Conservation (phyloP, 2,797 vertebrate genomes). For the Rousettus madagascariensis region DNA sequence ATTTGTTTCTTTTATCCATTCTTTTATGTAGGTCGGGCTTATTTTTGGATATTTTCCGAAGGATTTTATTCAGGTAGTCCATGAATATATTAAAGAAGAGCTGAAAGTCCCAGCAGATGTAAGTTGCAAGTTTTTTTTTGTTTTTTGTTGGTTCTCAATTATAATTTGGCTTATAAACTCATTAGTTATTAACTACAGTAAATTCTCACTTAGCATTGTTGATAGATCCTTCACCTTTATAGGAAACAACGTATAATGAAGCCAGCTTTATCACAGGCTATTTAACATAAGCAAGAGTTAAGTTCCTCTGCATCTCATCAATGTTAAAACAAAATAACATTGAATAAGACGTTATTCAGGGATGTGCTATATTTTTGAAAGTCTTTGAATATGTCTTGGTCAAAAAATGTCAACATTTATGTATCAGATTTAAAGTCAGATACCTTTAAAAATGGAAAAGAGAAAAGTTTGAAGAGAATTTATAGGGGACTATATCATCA, state of each 20-base stretch:
- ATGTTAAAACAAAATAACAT: not conserved
- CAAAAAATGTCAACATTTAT: not conserved
- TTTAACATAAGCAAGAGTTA: not conserved
- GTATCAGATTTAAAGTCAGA: slow-evolving; percentile 1
- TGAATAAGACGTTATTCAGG: not conserved
- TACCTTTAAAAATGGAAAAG: not conserved
- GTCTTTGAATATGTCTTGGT: not conserved
- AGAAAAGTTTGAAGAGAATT: slow-evolving; percentile 12
- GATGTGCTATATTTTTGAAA: not conserved
- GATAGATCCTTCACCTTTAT: not conserved
- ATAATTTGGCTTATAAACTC: slow-evolving; percentile 30
- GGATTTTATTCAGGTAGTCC: slow-evolving; percentile 91
- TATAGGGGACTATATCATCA: not conserved
- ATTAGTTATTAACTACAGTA: not conserved
- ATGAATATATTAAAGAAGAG: slow-evolving; percentile 92
- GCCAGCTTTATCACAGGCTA: not conserved
- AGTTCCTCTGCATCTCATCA: not conserved
- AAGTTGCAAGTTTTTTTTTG: slow-evolving; percentile 71
- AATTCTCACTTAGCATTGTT: not conserved
- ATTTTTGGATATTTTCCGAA: slow-evolving; percentile 98
- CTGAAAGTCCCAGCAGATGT: slow-evolving; percentile 92
- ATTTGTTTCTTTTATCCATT: slow-evolving; percentile 52
- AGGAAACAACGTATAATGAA: not conserved
- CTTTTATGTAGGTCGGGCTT: slow-evolving; percentile 89
- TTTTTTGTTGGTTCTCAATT: slow-evolving; percentile 43